These are phyloP conservation scores for Scaptomyza hsui DNA, from an alignment of 1,140 invertebrate genomes.

Conservation along the genomic window DNA sequence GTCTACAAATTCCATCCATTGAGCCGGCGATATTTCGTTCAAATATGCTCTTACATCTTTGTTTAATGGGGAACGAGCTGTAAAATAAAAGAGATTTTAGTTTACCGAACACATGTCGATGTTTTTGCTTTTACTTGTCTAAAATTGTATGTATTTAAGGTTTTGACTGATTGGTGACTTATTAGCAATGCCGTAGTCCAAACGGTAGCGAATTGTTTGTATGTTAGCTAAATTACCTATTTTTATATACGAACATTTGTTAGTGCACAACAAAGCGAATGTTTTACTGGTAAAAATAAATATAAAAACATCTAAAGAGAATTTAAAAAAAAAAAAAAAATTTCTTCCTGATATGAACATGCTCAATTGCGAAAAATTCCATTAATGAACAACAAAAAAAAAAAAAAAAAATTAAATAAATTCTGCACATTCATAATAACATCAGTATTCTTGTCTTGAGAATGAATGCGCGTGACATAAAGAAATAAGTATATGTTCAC, in stretches of 20 bases:
- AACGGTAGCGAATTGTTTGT: no score
- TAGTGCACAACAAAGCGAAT: no score
- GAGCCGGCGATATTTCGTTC: constrained; percentile 34
- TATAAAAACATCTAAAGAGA: no score
- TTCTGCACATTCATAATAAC: neutral
- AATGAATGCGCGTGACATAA: neutral
- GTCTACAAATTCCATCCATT: constrained; percentile 58
- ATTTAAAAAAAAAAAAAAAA: no score
- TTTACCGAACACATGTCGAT: no score
- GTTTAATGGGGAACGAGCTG: constrained; percentile 35
- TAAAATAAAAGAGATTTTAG: neutral
- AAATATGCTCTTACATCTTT: constrained; percentile 32
- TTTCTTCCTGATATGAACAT: neutral
- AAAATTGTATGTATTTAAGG: no score
- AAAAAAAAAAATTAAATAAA: neutral
- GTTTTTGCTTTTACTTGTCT: no score
- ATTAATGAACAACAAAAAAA: constrained; percentile 33
- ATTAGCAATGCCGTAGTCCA: no score
- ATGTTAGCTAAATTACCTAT: no score
- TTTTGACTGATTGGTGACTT: no score
- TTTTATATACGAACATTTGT: no score
- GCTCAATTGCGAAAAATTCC: constrained; percentile 37
- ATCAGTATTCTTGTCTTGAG: neutral
- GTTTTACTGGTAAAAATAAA: no score
- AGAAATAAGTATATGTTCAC: neutral